Base-by-base conservation (phyloP, 2,888 invertebrate species). In the Tiliacea citrago region DNA sequence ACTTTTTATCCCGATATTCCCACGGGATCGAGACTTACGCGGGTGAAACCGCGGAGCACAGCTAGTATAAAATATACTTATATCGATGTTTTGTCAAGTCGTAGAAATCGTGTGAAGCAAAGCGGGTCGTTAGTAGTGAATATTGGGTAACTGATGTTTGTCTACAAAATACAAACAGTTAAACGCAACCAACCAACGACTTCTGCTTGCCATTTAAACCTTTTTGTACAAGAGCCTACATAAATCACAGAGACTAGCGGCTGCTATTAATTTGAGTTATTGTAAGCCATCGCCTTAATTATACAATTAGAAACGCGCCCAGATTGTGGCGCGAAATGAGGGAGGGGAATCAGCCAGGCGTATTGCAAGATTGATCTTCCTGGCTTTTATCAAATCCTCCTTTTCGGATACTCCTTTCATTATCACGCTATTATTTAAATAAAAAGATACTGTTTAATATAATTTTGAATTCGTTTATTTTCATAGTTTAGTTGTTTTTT, bases 191-290 rank as follows among this genome's bases (percentile, higher is more conserved):
- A 1, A 18, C 21, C 18, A 6, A 39, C 39, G n/a, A 61, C 51
- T 66, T 62, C 13, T 51, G 21, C 29, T 21, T 60, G 29, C 18
- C 13, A 42, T 60, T 66, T 35, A 67, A 75, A 77, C 47, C 39
- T 42, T 58, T 82, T 63, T 68, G 49, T n/a, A 35, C 16, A 77
- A 76, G 42, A n/a, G 24, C 45, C 29, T 62, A 49, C 39, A 75
- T 60, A 39, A 78, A 75, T 75, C 66, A 62, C 76, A 51, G 49
- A 42, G 42, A 45, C 21, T 77, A 57, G 29, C 47, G 24, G 39
- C 53, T 83, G 63, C 78, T 68, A 77, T 79, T 83, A 82, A 77
- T 65, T 53, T 65, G 68, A 77, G 69, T 68, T 68, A 79, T 78
- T 53, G 47, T 68, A 63, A 82, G 63, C 62, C 78, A 77, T 79